A percentile compares a stretch with the other conserved stretches of the same genome.
phyloP scores from a whole-genome alignment of 2,888 invertebrate genomes.

The Chymomyza caudatula region DNA sequence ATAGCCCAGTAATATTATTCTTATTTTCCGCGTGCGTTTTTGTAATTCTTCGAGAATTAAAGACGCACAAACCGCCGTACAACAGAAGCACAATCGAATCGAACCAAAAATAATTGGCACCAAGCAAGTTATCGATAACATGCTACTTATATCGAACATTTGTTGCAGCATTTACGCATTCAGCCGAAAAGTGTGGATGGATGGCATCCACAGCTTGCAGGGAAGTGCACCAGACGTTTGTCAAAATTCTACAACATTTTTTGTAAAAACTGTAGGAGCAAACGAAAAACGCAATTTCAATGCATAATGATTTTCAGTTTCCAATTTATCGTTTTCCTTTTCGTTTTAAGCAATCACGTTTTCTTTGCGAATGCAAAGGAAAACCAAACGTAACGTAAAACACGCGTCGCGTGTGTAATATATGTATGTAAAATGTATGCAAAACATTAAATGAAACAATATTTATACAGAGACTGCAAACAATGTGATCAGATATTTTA shows the following conservation, averaged over 20 bases:
- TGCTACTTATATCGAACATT: background rate
- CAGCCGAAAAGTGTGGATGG: conserved; percentile 2
- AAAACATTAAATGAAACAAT: conserved; percentile 50
- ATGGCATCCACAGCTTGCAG: background rate
- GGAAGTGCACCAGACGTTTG: conserved; percentile 60
- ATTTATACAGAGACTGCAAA: conserved; percentile 78
- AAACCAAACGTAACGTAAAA: background rate
- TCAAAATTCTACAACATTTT: conserved; percentile 64
- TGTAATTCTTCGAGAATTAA: conserved; percentile 66
- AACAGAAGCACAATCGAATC: conserved; percentile 51
- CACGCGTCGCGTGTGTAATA: conserved; percentile 50
- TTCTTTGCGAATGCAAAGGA: background rate
- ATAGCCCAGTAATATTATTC: conserved; percentile 73
- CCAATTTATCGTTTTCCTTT: conserved; percentile 27
- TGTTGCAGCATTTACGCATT: conserved; percentile 18
- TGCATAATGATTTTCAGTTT: conserved; percentile 32
- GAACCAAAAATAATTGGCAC: conserved; percentile 52
- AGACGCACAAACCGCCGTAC: conserved; percentile 49
- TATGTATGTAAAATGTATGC: conserved; percentile 46
- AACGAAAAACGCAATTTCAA: conserved; percentile 77
- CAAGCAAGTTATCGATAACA: conserved; percentile 15
- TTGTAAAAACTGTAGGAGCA: conserved; percentile 70
- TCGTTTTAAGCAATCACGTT: background rate
- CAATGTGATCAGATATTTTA: conserved; percentile 79
- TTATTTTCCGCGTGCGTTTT: conserved; percentile 58